These are phyloP conservation scores for Cantharis rufa DNA, from an alignment of 2,888 invertebrate genomes.

Conservation along the genomic window DNA sequence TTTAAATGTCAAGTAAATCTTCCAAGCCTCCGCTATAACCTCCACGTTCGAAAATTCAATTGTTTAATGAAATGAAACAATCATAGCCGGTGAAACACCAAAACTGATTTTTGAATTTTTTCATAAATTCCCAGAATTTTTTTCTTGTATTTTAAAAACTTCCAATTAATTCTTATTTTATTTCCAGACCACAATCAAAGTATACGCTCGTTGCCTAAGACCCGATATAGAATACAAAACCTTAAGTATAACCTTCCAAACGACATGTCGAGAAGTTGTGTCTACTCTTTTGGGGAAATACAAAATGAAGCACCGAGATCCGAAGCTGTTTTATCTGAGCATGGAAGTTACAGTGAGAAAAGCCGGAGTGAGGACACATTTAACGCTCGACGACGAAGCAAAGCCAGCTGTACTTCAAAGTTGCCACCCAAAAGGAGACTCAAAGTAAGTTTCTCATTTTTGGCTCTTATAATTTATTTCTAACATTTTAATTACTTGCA, in stretches of 20 bases:
- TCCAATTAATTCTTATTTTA: neutral
- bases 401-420: constrained; percentile 89
- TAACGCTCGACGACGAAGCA: constrained; percentile 85
- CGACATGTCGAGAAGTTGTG: constrained; percentile 86
- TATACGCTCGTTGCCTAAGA: constrained; percentile 85
- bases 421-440: constrained; percentile 92
- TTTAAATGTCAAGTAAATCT: no score
- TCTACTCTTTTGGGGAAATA: constrained; percentile 79
- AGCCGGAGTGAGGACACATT: constrained; percentile 78
- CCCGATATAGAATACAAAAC: constrained; percentile 97
- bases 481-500: constrained; percentile 54
- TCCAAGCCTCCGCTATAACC: no score
- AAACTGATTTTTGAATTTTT: no score
- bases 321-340: constrained; percentile 88
- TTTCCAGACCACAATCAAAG: constrained; percentile 86
- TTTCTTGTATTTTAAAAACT: neutral
- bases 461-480: neutral
- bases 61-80: no score
- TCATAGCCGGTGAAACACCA: no score
- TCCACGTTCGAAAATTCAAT: no score
- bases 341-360: constrained; percentile 92
- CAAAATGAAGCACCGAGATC: constrained; percentile 90
- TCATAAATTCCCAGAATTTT: constrained; percentile 63
- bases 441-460: constrained; percentile 65
- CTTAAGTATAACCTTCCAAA: constrained; percentile 84